Conservation (phyloP, 2,113 vertebrate species). For the Albula goreensis region DNA sequence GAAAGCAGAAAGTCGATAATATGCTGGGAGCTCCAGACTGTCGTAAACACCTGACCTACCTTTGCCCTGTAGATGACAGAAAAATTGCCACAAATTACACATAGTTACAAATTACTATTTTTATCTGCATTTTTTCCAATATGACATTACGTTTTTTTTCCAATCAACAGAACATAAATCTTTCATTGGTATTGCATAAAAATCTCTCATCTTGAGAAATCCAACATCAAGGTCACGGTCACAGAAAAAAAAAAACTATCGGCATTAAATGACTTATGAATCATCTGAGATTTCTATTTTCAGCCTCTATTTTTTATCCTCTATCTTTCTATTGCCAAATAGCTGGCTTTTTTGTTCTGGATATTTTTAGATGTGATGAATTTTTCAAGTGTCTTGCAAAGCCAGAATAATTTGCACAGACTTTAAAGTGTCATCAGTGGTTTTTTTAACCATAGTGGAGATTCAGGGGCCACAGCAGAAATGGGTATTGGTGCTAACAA, state of each 20-base stretch:
- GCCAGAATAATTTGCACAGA: slow-evolving; percentile 29
- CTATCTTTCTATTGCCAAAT: slow-evolving; percentile 20
- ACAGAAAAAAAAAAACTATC: background rate
- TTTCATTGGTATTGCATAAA: background rate
- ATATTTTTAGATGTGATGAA: slow-evolving; percentile 34
- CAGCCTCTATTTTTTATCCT: background rate
- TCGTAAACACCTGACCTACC: too few species aligned
- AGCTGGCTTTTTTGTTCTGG: slow-evolving; percentile 29
- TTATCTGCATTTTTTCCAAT: background rate
- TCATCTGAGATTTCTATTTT: background rate
- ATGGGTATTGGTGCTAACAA: background rate
- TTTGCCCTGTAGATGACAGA: too few species aligned
- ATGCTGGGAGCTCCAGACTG: background rate
- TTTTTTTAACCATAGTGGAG: slow-evolving; percentile 22
- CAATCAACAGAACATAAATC: background rate
- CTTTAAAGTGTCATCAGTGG: slow-evolving; percentile 29
- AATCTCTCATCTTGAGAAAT: background rate
- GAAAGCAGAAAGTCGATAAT: too few species aligned
- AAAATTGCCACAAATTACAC: too few species aligned
- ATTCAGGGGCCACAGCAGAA: background rate
- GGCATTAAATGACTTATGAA: slow-evolving; percentile 7
- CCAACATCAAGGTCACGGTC: background rate
- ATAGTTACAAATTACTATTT: background rate
- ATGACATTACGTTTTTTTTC: too few species aligned
- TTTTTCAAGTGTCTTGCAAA: slow-evolving; percentile 29